A percentile compares a stretch with the other conserved stretches of the same genome.
These are phyloP conservation scores for Tadarida brasiliensis DNA, from an alignment of 2,797 vertebrate genomes.

Conservation along the genomic window DNA sequence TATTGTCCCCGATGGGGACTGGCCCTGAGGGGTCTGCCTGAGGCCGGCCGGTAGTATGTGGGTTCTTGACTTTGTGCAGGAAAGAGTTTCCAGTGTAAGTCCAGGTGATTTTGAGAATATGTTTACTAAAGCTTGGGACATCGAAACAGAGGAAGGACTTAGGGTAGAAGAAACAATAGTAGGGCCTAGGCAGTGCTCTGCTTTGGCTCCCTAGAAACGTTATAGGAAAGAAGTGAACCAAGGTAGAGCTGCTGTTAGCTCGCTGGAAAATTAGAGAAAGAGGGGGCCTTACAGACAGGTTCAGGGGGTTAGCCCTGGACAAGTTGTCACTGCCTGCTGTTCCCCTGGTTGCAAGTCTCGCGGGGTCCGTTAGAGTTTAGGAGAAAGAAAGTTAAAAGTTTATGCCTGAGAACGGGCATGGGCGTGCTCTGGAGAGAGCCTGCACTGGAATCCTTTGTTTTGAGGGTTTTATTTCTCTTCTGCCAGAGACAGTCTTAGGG, in stretches of 20 bases:
- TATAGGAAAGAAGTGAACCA: not conserved
- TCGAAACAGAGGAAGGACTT: not conserved
- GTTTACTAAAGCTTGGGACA: not conserved
- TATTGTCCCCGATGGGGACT: not conserved
- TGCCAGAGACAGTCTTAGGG: not conserved
- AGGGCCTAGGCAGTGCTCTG: not conserved
- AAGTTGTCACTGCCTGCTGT: not conserved
- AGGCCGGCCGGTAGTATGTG: not conserved
- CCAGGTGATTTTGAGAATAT: not conserved
- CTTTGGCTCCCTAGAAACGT: not conserved
- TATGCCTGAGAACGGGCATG: no score
- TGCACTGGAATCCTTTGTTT: not conserved
- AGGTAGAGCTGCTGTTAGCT: not conserved
- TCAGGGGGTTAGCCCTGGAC: not conserved
- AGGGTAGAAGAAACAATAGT: not conserved
- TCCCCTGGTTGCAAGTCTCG: not conserved
- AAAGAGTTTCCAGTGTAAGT: not conserved
- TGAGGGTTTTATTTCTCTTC: not conserved
- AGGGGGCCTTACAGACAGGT: not conserved
- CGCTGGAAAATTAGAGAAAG: not conserved
- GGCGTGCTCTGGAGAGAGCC: no score
- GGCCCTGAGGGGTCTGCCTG: not conserved
- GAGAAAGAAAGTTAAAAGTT: no score
- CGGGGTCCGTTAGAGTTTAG: not conserved
- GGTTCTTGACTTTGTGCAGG: not conserved